Evolutionary conservation across 2,797 vertebrate species (phyloP).

Genomic region (Siniperca obscura): DNA sequence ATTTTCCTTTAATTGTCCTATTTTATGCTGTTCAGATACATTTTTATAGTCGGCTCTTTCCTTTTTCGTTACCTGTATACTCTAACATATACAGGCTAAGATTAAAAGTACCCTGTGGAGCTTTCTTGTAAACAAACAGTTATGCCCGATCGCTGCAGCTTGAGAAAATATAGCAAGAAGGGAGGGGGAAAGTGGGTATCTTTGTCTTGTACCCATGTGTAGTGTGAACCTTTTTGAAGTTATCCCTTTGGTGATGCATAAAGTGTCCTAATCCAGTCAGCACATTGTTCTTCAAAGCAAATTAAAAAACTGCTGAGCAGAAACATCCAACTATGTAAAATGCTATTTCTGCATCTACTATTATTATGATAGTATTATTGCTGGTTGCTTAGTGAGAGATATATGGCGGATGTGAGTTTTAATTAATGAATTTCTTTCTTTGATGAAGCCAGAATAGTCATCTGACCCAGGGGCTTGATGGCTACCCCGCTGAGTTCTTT

Average conservation of each 20-base stretch:
- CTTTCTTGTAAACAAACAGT: not conserved
- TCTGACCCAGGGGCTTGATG: not conserved
- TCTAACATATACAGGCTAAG: not conserved
- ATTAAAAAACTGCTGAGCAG: too few relatives aligned
- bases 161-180: not conserved
- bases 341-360: not conserved
- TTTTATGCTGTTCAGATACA: not conserved
- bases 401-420: not conserved
- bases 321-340: not conserved
- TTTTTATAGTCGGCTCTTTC: not conserved
- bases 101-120: not conserved
- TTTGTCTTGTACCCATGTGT: not conserved
- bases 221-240: not conserved
- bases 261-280: not conserved
- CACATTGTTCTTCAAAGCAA: not conserved
- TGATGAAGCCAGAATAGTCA: not conserved
- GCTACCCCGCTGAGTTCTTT: not conserved
- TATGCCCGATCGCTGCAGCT: not conserved
- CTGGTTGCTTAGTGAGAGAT: not conserved
- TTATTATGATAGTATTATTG: not conserved
- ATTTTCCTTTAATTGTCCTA: not conserved
- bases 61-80: not conserved
- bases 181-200: not conserved
- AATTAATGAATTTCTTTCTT: not conserved
- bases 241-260: not conserved